Base-by-base conservation (phyloP, 2,797 vertebrate species). In the Tapirus indicus region DNA sequence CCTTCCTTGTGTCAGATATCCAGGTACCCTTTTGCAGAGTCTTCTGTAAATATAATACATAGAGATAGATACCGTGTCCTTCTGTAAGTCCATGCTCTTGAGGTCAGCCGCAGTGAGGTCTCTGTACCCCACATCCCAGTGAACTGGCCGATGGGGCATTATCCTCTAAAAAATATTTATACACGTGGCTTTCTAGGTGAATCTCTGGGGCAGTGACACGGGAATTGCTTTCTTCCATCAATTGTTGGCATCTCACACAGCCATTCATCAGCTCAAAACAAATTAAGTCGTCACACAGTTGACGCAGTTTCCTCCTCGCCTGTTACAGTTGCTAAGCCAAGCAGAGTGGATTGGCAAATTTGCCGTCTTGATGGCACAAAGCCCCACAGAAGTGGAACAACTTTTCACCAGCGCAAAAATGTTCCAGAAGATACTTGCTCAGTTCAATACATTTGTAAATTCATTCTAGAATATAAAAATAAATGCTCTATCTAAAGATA, bases 391-490 rank as follows among this genome's bases (percentile, higher is more conserved):
- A 79, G 18, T 2, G 1, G 69, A 88, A 74, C 64, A 74, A 38
- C 23, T n/a, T 92, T 71, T 88, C 66, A 38, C 10, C 17, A 29
- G 29, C 1, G 0, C 47, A 88, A 78, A 95, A 92, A 38, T 52
- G 12, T 92, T 89, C 79, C 84, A 54, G 52, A 97, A 41, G 35
- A 85, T 49, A 47, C 32, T 66, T 18, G 4, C 52, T 87, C 64
- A 58, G 25, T 75, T 82, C n/a, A 47, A 14, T 35, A 44, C 9
- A 49, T 27, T 89, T 87, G 25, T 35, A 66, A 78, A 47, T 88
- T 83, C 35, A 74, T 66, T 95, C 62, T 92, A 82, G 64, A 89
- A 66, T 12, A 41, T 49, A 64, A 93, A 72, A 95, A 82, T 69
- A 84, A 96, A 68, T 80, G 38, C n/a, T 62, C 78, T 2, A 8